A percentile compares a stretch with the other conserved stretches of the same genome.
phyloP scores from a whole-genome alignment of 2,888 invertebrate genomes.

The Netelia fuscicornis region DNA sequence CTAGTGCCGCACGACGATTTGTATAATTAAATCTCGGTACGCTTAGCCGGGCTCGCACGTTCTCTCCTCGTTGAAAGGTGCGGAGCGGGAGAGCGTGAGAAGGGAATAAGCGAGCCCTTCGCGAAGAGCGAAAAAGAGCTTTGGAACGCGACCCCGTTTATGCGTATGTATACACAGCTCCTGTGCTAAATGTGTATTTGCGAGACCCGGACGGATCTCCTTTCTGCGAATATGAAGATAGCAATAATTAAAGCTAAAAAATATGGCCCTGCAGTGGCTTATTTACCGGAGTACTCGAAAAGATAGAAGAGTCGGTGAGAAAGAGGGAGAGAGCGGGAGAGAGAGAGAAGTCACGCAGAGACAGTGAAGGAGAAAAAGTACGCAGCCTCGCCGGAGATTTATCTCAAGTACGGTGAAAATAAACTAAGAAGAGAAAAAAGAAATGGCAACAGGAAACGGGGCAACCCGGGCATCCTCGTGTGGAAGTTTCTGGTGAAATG shows the following conservation, averaged over 20 bases:
- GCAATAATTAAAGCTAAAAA: slow-evolving; percentile 80
- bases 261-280: slow-evolving; percentile 74
- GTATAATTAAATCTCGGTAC: slow-evolving; percentile 81
- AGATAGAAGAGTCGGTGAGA: slow-evolving; percentile 50
- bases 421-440: slow-evolving; percentile 20
- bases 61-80: slow-evolving; percentile 20
- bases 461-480: slow-evolving; percentile 9
- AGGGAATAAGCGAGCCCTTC: slow-evolving; percentile 41
- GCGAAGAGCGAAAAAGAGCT: slow-evolving; percentile 25
- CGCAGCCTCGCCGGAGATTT: slow-evolving; percentile 42
- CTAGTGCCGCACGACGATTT: slow-evolving; percentile 81
- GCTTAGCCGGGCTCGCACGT: slow-evolving; percentile 24
- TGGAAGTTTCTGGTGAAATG: slow-evolving; percentile 41
- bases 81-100: too few relatives aligned
- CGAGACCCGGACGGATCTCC: slow-evolving; percentile 16
- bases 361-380: slow-evolving; percentile 41
- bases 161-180: slow-evolving; percentile 1
- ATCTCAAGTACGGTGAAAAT: slow-evolving; percentile 37
- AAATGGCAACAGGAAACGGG: neutral
- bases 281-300: slow-evolving; percentile 76
- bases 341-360: slow-evolving; percentile 40
- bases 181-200: slow-evolving; percentile 7
- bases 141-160: slow-evolving; percentile 34
- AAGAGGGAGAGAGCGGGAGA: slow-evolving; percentile 36
- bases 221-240: slow-evolving; percentile 76